Evolutionary conservation across 1,140 invertebrate genomes (phyloP).

Genomic region (Caenorhabditis inopinata): DNA sequence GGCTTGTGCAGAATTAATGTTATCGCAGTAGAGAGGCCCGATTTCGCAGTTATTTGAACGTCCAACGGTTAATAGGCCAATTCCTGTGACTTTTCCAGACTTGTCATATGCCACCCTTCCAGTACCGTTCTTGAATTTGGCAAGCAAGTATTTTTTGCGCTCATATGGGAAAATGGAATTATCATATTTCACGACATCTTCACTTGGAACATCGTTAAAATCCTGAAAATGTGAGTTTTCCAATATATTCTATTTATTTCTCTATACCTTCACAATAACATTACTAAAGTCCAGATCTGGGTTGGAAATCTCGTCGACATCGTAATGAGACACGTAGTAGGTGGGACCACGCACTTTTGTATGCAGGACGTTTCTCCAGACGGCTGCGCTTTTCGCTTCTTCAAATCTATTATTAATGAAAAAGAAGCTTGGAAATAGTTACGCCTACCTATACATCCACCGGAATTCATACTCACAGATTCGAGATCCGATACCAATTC

Average conservation of each 20-base stretch:
- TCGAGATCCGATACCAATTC: neutral
- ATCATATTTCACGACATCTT: neutral
- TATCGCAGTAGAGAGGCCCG: neutral
- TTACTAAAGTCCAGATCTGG: neutral
- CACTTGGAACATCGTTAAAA: neutral
- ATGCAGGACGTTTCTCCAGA: slow-evolving; percentile 4
- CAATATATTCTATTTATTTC: neutral
- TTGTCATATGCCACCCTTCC: neutral
- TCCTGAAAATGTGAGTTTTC: neutral
- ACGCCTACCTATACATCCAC: slow-evolving; percentile 8
- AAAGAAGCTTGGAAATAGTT: neutral
- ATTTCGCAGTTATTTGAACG: neutral
- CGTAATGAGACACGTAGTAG: neutral
- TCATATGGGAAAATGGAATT: slow-evolving; percentile 7
- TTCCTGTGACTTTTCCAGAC: neutral
- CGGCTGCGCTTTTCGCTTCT: neutral
- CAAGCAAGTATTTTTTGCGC: neutral
- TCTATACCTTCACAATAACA: neutral
- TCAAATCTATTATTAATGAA: neutral
- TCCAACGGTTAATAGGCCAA: neutral
- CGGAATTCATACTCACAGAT: neutral
- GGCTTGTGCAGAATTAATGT: neutral
- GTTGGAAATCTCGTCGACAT: neutral
- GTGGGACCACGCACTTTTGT: neutral
- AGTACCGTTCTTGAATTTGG: neutral